Base-by-base conservation (phyloP, 2,888 invertebrate species). In the Aquatica leii region DNA sequence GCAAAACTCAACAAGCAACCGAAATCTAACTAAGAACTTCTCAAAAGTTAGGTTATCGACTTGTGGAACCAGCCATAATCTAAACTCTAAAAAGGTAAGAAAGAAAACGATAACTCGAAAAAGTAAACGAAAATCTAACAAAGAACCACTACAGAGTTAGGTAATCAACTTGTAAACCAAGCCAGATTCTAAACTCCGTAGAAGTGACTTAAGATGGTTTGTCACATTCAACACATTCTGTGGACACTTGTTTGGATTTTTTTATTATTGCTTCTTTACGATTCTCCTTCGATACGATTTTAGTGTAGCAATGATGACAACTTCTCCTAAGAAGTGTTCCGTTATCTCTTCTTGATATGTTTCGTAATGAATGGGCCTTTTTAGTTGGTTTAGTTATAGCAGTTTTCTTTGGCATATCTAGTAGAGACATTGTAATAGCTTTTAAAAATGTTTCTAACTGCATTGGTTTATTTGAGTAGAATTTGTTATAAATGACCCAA, bases 221-320 rank as follows among this genome's bases (percentile, higher is more conserved):
- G 37, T 5, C 37, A 46, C 46, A 46, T 20, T 46, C 18, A 46
- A 46, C 20, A 46, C 46, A 46, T 46, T 46, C 46, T 46, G 46
- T 46, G 46, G 46, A 46, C 17, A 46, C 46, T 46, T 46, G 46
- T 46, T 46, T 46, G 17, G 15, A 15, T 46, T 46, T 46, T 46
- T 46, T n/a, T n/a, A n/a, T n/a, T 46, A 46, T n/a, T 18, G 46
- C 46, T 46, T 46, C 46, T 20, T 46, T 20, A 46, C 46, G 46
- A 46, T 46, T 46, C 11, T 18, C 17, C 5, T 15, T 18, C 20
- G 17, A 18, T 18, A 15, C 4, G 46, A 46, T 46, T 15, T 46
- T 46, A 15, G 17, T 15, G 46, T 46, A 46, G 46, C 46, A 46
- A 18, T 20, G 18, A 46, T 18, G 17, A 46, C 46, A 46, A 3